phyloP scores from a whole-genome alignment of 2,888 invertebrate species.

The Thalpophila matura region DNA sequence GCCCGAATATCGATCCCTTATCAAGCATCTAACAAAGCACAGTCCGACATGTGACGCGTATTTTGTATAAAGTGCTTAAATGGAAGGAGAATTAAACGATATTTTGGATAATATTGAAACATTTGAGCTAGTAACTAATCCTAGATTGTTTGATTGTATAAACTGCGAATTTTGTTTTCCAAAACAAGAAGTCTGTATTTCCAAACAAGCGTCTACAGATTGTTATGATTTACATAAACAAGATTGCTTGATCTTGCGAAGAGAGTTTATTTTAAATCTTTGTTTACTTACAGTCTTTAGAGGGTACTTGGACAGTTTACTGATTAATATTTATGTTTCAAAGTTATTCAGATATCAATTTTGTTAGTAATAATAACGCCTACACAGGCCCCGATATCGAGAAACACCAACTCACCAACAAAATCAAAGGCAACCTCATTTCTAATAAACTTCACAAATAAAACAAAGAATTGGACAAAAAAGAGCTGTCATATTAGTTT shows the following conservation, averaged over 20 bases:
- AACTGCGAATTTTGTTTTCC: too few species aligned
- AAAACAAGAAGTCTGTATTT: conserved; percentile 1
- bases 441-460: too few species aligned
- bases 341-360: conserved; percentile 16
- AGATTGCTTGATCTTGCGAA: conserved; percentile 11
- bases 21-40: too few species aligned
- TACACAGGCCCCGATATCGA: not conserved
- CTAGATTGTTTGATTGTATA: too few species aligned
- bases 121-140: too few species aligned
- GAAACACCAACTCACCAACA: not conserved
- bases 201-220: conserved; percentile 15
- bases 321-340: conserved; percentile 31
- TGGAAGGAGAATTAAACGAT: too few species aligned
- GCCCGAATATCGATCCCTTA: too few species aligned
- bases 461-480: too few species aligned
- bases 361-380: not conserved
- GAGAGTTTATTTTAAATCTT: conserved; percentile 15
- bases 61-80: too few species aligned
- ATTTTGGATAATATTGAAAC: too few species aligned
- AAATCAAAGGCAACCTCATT: not conserved
- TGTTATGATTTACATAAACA: conserved; percentile 22
- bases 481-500: too few species aligned
- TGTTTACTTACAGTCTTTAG: not conserved
- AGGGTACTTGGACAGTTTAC: conserved; percentile 2
- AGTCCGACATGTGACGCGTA: too few species aligned